Evolutionary conservation across 2,797 vertebrate genomes (phyloP).

Genomic region (Oreortyx pictus): DNA sequence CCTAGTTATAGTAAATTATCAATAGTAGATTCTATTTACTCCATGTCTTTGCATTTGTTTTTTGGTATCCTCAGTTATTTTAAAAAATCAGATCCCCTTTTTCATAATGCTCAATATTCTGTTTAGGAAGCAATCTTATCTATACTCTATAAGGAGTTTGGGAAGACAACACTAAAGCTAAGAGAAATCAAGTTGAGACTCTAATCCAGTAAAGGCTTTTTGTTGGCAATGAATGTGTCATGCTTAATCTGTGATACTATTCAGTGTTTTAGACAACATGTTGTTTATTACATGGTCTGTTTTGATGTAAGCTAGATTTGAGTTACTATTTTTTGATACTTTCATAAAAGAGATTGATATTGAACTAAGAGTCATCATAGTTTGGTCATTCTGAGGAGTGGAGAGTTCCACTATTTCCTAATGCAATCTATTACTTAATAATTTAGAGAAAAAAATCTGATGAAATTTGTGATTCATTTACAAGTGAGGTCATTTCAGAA

Average conservation of each 20-base stretch:
- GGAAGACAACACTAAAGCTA: neutral
- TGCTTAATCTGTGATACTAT: slow-evolving; percentile 64
- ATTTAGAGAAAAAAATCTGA: neutral
- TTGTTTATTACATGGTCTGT: slow-evolving; percentile 70
- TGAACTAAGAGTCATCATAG: slow-evolving; percentile 36
- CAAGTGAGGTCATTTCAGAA: slow-evolving; percentile 28
- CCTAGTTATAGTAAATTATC: neutral
- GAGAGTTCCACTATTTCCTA: neutral
- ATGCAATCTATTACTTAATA: neutral
- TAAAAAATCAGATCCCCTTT: neutral
- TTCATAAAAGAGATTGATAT: slow-evolving; percentile 50
- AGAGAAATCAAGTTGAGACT: neutral
- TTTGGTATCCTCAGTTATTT: neutral
- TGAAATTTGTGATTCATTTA: slow-evolving; percentile 27
- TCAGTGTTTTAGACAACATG: slow-evolving; percentile 55
- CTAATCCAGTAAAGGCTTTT: slow-evolving; percentile 23
- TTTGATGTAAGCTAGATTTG: slow-evolving; percentile 59
- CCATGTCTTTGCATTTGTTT: neutral
- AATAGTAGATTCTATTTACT: neutral
- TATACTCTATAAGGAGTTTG: neutral
- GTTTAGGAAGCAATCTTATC: neutral
- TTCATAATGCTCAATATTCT: neutral
- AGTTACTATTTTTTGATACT: slow-evolving; percentile 62
- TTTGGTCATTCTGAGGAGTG: neutral
- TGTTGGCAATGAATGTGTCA: slow-evolving; percentile 6